These are phyloP conservation scores for Amaurobius ferox DNA, from an alignment of 2,888 invertebrate species.

Conservation along the genomic window DNA sequence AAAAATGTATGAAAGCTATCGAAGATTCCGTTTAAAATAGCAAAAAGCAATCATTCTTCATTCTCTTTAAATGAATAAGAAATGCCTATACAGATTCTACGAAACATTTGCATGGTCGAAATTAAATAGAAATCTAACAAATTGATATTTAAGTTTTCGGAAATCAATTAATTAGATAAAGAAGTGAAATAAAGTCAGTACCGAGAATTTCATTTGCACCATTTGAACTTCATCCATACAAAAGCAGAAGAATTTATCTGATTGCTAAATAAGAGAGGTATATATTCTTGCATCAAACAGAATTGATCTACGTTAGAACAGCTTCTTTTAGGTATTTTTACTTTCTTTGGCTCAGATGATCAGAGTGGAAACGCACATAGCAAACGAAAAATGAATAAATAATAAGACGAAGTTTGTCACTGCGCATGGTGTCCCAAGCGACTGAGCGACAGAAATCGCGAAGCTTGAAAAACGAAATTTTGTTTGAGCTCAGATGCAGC, in stretches of 20 bases:
- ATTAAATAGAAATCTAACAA: constrained; percentile 14
- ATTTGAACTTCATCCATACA: constrained; percentile 12
- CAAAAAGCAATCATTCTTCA: too few relatives aligned
- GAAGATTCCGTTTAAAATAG: too few relatives aligned
- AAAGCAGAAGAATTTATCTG: too few relatives aligned
- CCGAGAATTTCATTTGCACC: not conserved
- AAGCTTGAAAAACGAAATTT: constrained; percentile 28
- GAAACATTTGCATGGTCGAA: not conserved
- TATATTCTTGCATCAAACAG: not conserved
- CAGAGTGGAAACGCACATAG: not conserved
- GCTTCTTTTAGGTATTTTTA: not conserved
- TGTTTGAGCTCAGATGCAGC: constrained; percentile 31
- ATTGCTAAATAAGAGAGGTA: too few relatives aligned
- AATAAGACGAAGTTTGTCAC: constrained; percentile 39
- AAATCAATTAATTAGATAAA: constrained; percentile 26
- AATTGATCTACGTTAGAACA: not conserved
- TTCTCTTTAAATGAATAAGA: too few relatives aligned
- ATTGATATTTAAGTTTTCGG: constrained; percentile 25
- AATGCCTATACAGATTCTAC: not conserved
- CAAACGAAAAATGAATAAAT: constrained; percentile 47
- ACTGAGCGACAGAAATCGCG: constrained; percentile 2
- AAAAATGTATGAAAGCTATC: too few relatives aligned
- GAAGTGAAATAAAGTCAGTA: constrained; percentile 1
- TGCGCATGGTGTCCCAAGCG: constrained; percentile 6
- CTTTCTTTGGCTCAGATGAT: not conserved